phyloP scores from a whole-genome alignment of 1,140 invertebrate species.

The Contarinia nasturtii region DNA sequence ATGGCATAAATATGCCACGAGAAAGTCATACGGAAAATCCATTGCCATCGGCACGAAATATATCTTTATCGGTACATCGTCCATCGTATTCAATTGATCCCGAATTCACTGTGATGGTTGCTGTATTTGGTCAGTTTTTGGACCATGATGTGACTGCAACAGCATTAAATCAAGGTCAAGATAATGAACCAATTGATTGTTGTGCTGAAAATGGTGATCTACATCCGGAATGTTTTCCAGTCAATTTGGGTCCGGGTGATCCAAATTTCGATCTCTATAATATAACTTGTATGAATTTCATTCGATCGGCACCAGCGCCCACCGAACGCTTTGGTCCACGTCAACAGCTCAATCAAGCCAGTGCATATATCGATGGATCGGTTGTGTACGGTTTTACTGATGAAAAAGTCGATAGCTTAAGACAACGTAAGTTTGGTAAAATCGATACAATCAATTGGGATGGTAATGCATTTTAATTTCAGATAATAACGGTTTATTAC shows the following conservation, averaged over 20 bases:
- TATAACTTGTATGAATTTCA: conserved; percentile 64
- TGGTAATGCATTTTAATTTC: conserved; percentile 26
- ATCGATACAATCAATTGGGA: neutral
- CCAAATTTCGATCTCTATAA: conserved; percentile 42
- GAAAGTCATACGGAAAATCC: conserved; percentile 27
- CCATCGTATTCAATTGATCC: conserved; percentile 48
- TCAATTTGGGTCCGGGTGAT: conserved; percentile 42
- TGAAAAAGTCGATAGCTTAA: conserved; percentile 8
- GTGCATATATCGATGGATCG: conserved; percentile 80
- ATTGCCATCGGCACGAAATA: conserved; percentile 50
- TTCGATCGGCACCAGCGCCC: conserved; percentile 64
- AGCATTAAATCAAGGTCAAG: conserved; percentile 42
- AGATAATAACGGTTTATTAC: conserved; percentile 34
- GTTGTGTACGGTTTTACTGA: conserved; percentile 55
- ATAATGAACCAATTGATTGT: conserved; percentile 22
- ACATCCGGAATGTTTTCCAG: conserved; percentile 70
- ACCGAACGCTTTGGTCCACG: conserved; percentile 66
- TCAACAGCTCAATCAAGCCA: conserved; percentile 80
- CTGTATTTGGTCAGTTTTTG: conserved; percentile 87
- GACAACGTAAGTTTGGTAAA: neutral
- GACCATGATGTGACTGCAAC: conserved; percentile 88
- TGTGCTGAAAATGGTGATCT: conserved; percentile 16
- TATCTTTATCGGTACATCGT: conserved; percentile 51
- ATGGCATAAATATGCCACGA: conserved; percentile 57
- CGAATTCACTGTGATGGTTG: conserved; percentile 59